Conservation (phyloP, 1,140 invertebrate genomes). For the Zelostemma sp. region DNA sequence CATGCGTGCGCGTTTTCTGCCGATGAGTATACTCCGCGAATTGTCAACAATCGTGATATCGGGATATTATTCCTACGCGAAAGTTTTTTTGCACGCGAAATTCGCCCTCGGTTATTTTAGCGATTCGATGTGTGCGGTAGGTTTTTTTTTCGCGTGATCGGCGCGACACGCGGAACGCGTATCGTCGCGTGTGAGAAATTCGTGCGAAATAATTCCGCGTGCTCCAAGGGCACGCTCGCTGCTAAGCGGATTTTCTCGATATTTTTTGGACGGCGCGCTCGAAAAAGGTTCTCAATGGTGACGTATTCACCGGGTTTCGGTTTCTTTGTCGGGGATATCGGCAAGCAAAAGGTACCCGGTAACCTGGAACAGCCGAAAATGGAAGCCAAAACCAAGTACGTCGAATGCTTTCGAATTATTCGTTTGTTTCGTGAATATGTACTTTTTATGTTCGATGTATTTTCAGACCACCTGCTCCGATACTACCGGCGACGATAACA, state of each 20-base stretch:
- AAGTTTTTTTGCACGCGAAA: too few species aligned
- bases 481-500: conserved; percentile 25
- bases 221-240: not conserved
- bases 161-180: not conserved
- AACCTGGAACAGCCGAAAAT: conserved; percentile 36
- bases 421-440: too few species aligned
- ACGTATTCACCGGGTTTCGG: conserved; percentile 45
- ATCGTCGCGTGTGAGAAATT: not conserved
- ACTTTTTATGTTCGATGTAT: too few species aligned
- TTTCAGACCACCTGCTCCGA: conserved; percentile 54
- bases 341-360: conserved; percentile 42
- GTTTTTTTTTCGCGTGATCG: not conserved
- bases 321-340: conserved; percentile 44
- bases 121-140: too few species aligned
- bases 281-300: conserved; percentile 41
- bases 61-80: not conserved
- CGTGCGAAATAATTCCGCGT: not conserved
- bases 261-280: conserved; percentile 24
- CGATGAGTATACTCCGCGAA: too few species aligned
- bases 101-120: too few species aligned
- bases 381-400: conserved; percentile 46
- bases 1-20: too few species aligned
- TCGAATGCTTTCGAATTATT: not conserved
- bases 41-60: not conserved
- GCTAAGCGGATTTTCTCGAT: conserved; percentile 8